These are phyloP conservation scores for Hyaena hyaena DNA, from an alignment of 2,113 vertebrate species.

Conservation along the genomic window DNA sequence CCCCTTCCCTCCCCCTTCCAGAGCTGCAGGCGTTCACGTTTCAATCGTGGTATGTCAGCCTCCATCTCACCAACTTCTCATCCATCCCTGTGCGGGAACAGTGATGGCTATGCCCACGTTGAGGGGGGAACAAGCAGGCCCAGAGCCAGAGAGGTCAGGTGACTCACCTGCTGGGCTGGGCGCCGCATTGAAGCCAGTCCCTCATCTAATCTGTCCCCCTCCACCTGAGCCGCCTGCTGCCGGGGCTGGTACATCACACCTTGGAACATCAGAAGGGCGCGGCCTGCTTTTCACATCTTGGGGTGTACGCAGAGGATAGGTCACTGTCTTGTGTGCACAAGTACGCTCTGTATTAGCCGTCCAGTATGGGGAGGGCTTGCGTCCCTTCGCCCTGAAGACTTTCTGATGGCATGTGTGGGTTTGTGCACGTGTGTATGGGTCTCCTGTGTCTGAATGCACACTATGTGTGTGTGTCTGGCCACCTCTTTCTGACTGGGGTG, in stretches of 20 bases:
- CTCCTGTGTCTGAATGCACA: no score
- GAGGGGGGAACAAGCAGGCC: background rate
- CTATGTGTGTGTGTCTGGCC: background rate
- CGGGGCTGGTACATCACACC: background rate
- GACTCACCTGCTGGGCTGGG: background rate
- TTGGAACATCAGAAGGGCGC: background rate
- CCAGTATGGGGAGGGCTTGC: background rate
- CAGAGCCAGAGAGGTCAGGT: background rate
- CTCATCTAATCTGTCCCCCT: background rate
- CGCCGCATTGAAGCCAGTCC: background rate
- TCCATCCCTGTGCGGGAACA: background rate
- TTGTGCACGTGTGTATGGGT: background rate
- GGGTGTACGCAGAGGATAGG: background rate
- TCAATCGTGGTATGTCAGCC: no score
- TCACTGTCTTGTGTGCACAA: background rate
- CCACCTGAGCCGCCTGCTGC: background rate
- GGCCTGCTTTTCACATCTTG: rapidly evolving
- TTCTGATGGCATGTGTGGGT: background rate
- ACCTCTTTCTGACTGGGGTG: background rate
- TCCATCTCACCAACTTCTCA: background rate
- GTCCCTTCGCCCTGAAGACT: background rate
- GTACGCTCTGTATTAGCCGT: rapidly evolving
- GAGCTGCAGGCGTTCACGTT: background rate
- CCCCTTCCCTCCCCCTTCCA: background rate
- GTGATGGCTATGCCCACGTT: background rate